Conservation (phyloP, 1,140 invertebrate genomes). For the Maconellicoccus hirsutus region DNA sequence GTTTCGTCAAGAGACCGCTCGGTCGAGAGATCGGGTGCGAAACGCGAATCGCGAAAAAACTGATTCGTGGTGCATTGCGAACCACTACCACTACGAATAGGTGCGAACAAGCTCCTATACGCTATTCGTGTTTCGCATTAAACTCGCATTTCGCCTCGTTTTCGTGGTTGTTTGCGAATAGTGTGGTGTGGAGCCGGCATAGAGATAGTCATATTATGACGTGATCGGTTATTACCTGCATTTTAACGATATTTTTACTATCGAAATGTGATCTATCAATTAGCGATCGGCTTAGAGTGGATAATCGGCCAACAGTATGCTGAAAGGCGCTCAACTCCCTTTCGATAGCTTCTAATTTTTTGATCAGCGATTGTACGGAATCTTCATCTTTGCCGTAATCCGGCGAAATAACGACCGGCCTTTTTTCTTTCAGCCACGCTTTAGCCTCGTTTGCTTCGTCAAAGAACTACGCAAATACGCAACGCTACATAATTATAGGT, state of each 20-base stretch:
- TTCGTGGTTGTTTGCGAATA: too few species aligned
- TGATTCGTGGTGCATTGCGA: too few species aligned
- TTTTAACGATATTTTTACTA: slow-evolving; percentile 56
- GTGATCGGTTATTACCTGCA: slow-evolving; percentile 38
- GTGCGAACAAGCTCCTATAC: too few species aligned
- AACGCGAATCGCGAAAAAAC: too few species aligned
- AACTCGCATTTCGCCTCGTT: too few species aligned
- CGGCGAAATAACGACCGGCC: slow-evolving; percentile 55
- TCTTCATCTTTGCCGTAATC: slow-evolving; percentile 82
- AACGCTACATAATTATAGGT: too few species aligned
- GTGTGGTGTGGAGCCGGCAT: too few species aligned
- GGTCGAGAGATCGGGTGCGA: too few species aligned
- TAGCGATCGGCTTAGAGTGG: slow-evolving; percentile 48
- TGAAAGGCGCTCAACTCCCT: slow-evolving; percentile 64
- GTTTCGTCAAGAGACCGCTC: too few species aligned
- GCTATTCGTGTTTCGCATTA: too few species aligned
- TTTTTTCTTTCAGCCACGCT: slow-evolving; percentile 73
- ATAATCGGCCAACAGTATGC: slow-evolving; percentile 52
- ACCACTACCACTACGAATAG: too few species aligned
- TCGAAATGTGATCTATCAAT: slow-evolving; percentile 69
- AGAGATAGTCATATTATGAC: background rate
- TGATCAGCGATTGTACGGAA: slow-evolving; percentile 61
- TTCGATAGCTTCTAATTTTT: slow-evolving; percentile 69
- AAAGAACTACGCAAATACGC: slow-evolving; percentile 63
- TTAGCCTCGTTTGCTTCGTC: slow-evolving; percentile 76